Percentiles rank a stretch among this genome's conserved stretches.
phyloP scores from a whole-genome alignment of 2,113 vertebrate genomes.

The Otocyon megalotis region DNA sequence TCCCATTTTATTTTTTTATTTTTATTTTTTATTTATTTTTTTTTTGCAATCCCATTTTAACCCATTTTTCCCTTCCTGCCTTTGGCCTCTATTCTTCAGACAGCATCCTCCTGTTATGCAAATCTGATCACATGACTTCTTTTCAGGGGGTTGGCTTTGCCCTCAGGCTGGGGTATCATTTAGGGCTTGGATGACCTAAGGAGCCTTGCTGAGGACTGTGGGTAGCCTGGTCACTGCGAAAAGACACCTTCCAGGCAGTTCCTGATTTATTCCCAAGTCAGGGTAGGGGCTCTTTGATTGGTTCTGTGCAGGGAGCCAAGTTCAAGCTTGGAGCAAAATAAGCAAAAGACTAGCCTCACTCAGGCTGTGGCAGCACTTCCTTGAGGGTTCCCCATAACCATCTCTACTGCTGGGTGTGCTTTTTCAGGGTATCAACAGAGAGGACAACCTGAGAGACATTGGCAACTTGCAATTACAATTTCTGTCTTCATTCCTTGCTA shows the following conservation, averaged over 20 bases:
- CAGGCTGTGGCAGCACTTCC: background rate
- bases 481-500: background rate
- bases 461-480: background rate
- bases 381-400: background rate
- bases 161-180: background rate
- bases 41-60: background rate
- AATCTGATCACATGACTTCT: background rate
- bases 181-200: background rate
- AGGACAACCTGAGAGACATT: background rate
- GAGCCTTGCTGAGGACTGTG: background rate
- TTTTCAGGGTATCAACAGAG: background rate
- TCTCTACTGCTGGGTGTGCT: background rate
- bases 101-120: background rate
- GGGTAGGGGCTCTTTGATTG: background rate
- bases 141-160: background rate
- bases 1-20: background rate
- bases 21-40: too few relatives aligned
- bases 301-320: background rate
- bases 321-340: background rate
- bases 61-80: background rate
- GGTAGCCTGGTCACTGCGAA: background rate
- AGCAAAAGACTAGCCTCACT: background rate
- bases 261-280: background rate
- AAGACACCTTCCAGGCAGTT: background rate
- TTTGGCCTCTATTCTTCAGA: background rate